These are phyloP conservation scores for Strix uralensis DNA, from an alignment of 2,113 vertebrate genomes.

Conservation along the genomic window DNA sequence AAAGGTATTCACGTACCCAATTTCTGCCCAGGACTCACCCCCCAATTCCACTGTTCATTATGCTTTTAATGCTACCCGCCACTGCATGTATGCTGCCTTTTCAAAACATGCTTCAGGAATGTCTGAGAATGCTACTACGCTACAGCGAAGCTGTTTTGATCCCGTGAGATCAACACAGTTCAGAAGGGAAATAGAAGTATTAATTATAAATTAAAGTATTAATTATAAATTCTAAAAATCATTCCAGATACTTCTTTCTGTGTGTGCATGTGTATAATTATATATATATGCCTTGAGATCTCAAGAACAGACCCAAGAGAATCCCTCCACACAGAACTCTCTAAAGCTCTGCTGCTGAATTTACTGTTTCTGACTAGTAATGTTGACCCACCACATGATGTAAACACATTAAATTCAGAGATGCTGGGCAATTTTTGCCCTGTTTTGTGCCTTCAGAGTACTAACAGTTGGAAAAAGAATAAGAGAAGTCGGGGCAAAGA, in stretches of 20 bases:
- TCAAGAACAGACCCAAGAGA: not conserved
- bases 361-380: not conserved
- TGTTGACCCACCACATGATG: not conserved
- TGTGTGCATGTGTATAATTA: not conserved
- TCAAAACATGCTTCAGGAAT: not conserved
- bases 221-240: not conserved
- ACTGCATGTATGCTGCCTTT: not conserved
- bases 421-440: not conserved
- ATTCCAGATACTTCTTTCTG: not conserved
- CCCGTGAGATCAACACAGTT: not conserved
- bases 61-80: not conserved
- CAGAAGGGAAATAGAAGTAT: not conserved
- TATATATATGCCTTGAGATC: not conserved
- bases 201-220: not conserved
- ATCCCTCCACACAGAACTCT: not conserved
- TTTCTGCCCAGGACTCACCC: not conserved
- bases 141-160: not conserved
- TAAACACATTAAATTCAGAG: not conserved
- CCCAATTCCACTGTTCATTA: not conserved
- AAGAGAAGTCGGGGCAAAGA: not conserved
- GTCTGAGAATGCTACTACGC: not conserved
- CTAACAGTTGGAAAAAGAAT: not conserved
- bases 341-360: not conserved
- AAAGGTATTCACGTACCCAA: not conserved
- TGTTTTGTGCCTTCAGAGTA: not conserved